Conservation (phyloP, 1,140 invertebrate species). For the Dreissena rostriformis region DNA sequence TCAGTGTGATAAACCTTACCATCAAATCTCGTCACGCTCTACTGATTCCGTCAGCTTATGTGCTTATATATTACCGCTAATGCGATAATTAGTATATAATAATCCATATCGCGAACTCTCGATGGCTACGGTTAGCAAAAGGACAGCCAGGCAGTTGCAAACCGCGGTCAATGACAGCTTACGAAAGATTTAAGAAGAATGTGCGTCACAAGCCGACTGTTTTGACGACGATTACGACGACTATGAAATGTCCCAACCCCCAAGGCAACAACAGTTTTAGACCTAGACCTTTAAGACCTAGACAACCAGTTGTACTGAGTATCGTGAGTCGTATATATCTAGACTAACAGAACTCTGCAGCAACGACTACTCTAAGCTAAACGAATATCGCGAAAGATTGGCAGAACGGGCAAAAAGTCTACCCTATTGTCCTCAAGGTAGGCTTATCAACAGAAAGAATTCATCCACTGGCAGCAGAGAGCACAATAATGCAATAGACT, state of each 20-base stretch:
- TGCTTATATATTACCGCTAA: too few relatives aligned
- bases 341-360: neutral
- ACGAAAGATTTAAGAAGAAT: too few relatives aligned
- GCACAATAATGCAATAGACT: neutral
- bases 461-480: neutral
- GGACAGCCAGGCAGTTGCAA: too few relatives aligned
- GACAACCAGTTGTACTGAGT: neutral
- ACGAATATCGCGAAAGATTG: neutral
- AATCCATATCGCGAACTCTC: too few relatives aligned
- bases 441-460: neutral
- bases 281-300: too few relatives aligned
- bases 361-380: neutral
- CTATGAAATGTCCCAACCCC: neutral
- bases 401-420: neutral
- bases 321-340: neutral
- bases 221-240: neutral
- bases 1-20: too few relatives aligned
- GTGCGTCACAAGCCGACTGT: too few relatives aligned
- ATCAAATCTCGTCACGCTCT: too few relatives aligned
- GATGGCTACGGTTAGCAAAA: too few relatives aligned
- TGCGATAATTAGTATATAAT: too few relatives aligned
- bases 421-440: neutral
- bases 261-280: conserved; percentile 7
- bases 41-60: too few relatives aligned
- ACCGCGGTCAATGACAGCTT: too few relatives aligned